phyloP scores from a whole-genome alignment of 2,888 invertebrate genomes.

The Drosophila paramelanica region DNA sequence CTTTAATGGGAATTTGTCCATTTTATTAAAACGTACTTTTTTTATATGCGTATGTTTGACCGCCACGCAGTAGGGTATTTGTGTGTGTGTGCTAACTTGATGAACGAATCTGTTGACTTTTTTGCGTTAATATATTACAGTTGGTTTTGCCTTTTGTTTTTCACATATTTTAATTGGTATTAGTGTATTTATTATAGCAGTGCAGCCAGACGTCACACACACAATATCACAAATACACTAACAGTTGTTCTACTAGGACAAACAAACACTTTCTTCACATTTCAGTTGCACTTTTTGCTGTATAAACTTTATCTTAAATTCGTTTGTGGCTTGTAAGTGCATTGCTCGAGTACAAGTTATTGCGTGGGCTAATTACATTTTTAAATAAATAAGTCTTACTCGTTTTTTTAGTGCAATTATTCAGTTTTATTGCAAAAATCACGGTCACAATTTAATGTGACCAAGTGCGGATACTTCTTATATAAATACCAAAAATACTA shows the following conservation, averaged over 20 bases:
- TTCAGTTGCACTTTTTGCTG: conserved; percentile 50
- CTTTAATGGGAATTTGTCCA: conserved; percentile 91
- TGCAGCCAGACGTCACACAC: conserved; percentile 68
- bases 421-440: conserved; percentile 60
- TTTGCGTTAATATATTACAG: conserved; percentile 65
- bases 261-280: conserved; percentile 66
- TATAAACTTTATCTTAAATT: conserved; percentile 1
- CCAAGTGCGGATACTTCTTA: conserved; percentile 21
- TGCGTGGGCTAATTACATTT: conserved; percentile 11
- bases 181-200: conserved; percentile 47
- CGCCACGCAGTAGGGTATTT: conserved; percentile 13
- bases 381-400: conserved; percentile 34
- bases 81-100: conserved; percentile 11
- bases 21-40: conserved; percentile 69
- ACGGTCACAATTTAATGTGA: conserved; percentile 48
- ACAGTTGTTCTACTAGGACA: conserved; percentile 55
- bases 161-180: conserved; percentile 55
- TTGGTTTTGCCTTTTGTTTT: conserved; percentile 32
- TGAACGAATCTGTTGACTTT: conserved; percentile 24
- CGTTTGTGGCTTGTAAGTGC: conserved; percentile 2
- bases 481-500: neutral
- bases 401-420: conserved; percentile 35
- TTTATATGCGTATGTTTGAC: conserved; percentile 6
- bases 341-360: neutral
- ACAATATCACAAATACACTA: conserved; percentile 50